Evolutionary conservation across 2,113 vertebrate genomes (phyloP), one percentile per base, ranked within the genome.

Genomic region (Oxyruncus cristatus): DNA sequence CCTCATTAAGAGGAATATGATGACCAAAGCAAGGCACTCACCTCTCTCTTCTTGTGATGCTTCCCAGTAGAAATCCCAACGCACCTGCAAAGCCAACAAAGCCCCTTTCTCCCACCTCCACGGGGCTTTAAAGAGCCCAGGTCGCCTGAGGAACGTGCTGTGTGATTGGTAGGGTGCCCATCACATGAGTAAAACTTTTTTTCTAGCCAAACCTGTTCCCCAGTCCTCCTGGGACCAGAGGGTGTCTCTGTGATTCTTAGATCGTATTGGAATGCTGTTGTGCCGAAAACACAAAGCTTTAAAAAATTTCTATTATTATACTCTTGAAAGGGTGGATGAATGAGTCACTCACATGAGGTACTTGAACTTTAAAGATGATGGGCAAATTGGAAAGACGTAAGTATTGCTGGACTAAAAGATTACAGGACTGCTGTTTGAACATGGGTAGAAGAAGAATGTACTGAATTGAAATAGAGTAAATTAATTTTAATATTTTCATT

Each of bases 201-300:
- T 94, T 96, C 96, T 96, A 96, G 90, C 82, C 89, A 96, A 97
- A 96, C 97, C 97, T 97, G 98, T 97, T 98, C 61, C 87, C 89
- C 9, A 0, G 70, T 63, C 78, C 71, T 89, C 65, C 46, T 47
- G 46, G 73, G 89, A 96, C 93, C 9, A 7, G 75, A 96, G 91
- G 93, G 96, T 97, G 96, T 91, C 92, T 97, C 85, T 84, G 72
- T 72, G 81, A 95, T 70, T 74, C 81, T 95, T 82, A 97, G 95
- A 95, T 93, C 52, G 4, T 95, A 95, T 77, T 59, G 67, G 96
- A 98, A 97, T 97, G 97, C 49, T 0, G 62, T 67, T 49, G 62
- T 55, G 66, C 79, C 2, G 46, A 97, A 91, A 84, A 93, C 85
- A 95, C 61, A 88, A 83, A 82, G 90, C 91, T 92, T 93, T 73